Percentiles rank a stretch among this genome's conserved stretches.
Evolutionary conservation across 2,113 vertebrate species (phyloP).

Genomic region (Microtus ochrogaster): DNA sequence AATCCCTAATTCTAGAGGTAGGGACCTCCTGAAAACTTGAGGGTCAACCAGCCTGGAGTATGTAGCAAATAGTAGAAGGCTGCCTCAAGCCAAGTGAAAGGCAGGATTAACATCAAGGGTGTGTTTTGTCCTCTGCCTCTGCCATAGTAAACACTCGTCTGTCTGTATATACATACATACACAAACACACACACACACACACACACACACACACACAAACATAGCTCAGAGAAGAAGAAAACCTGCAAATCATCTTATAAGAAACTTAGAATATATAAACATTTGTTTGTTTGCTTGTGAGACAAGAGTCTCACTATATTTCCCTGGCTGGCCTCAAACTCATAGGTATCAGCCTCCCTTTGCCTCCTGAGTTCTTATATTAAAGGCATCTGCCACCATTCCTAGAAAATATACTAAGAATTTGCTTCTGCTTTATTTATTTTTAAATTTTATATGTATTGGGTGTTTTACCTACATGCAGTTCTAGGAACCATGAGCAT

Average conservation of each 20-base stretch:
- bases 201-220: background rate
- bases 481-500: background rate
- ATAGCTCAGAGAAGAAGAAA: background rate
- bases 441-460: background rate
- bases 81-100: background rate
- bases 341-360: background rate
- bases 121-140: background rate
- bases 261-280: background rate
- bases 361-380: background rate
- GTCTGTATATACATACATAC: background rate
- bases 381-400: background rate
- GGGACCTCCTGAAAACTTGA: background rate
- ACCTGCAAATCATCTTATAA: slow-evolving; percentile 12
- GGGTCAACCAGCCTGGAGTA: background rate
- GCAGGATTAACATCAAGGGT: background rate
- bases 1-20: background rate
- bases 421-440: background rate
- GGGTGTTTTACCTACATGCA: background rate
- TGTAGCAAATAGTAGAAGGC: background rate
- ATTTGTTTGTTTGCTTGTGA: background rate
- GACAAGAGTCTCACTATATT: background rate
- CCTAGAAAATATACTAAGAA: background rate
- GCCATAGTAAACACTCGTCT: background rate
- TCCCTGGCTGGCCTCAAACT: background rate
- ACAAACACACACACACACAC: too few relatives aligned